Evolutionary conservation across 2,797 vertebrate species (phyloP), one percentile per base, ranked within the genome.

Genomic region (Falco concolor): DNA sequence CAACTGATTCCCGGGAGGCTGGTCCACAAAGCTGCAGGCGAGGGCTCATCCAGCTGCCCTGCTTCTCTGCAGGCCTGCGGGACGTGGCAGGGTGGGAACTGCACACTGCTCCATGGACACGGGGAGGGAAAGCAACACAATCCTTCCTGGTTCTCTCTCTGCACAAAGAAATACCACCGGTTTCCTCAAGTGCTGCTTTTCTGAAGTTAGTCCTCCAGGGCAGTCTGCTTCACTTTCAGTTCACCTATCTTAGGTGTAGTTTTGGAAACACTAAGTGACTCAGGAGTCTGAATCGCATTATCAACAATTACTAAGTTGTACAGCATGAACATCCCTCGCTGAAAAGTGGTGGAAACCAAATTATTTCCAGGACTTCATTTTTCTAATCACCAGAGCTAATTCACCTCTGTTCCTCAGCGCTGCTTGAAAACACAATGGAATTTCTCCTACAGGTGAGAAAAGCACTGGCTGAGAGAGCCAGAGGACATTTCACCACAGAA

Each of bases 141-240:
- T 9, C 57, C 19, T n/a, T 24, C 38, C 16, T 7, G 34, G 34
- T 42, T 75, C 54, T 34, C 38, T 28, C 60, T 50, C 12, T 14
- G 21, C 12, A 15, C 0, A 0, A 8, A 17, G 36, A 15, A 88
- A 20, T 28, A 49, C 36, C 30, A 40, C 0, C 0, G 8, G 15
- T 47, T 53, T 84, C 75, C 45, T 83, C 4, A 32, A 34, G 38
- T 27, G 34, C 67, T 18, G 16, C 38, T 53, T 44, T 56, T 47
- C 82, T 54, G 34, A 49, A 22, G 13, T 28, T 7, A 50, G 22
- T 53, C 60, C 45, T 74, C 42, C 47, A 23, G 52, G 27, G 49
- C 8, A 8, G 34, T 49, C 53, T 44, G 82, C 34, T 72, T 30
- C 67, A 38, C 65, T 77, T 64, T 3, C 56, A 54, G 30, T 21